phyloP scores from a whole-genome alignment of 2,113 vertebrate species.

The Pontoporia blainvillei region DNA sequence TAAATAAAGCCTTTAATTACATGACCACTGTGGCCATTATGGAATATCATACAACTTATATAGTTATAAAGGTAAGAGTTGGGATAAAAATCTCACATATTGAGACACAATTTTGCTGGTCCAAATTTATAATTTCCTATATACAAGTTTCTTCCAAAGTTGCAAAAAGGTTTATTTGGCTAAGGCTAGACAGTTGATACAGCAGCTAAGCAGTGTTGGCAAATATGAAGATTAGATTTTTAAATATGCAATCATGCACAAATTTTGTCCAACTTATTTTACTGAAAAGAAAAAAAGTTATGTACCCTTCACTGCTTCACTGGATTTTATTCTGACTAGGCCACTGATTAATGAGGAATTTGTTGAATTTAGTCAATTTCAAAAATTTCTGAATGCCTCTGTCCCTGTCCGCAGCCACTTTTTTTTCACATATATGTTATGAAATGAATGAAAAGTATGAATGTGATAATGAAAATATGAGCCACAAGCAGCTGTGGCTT shows the following conservation, averaged over 20 bases:
- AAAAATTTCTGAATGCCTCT: slow-evolving; percentile 34
- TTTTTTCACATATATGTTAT: not conserved
- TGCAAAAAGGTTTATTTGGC: slow-evolving; percentile 45
- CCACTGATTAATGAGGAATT: slow-evolving; percentile 36
- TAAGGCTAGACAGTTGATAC: slow-evolving; percentile 36
- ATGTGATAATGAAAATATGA: not conserved
- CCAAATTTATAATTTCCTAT: slow-evolving; percentile 18
- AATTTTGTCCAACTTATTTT: slow-evolving; percentile 61
- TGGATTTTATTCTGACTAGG: slow-evolving; percentile 35
- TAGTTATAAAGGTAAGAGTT: not conserved
- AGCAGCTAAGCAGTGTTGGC: slow-evolving; percentile 56
- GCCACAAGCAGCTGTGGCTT: not conserved
- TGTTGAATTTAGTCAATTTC: slow-evolving; percentile 50
- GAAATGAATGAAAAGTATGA: slow-evolving; percentile 27
- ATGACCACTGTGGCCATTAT: not conserved
- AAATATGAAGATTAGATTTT: slow-evolving; percentile 55
- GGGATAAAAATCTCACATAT: not conserved
- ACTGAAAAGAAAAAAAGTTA: slow-evolving; percentile 14
- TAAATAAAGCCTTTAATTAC: slow-evolving; percentile 5
- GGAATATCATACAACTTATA: slow-evolving; percentile 14
- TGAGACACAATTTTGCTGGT: not conserved
- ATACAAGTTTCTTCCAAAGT: slow-evolving; percentile 45
- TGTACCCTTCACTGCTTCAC: not conserved
- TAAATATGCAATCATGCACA: slow-evolving; percentile 45
- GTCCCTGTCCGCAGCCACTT: not conserved